A percentile compares a stretch with the other conserved stretches of the same genome.
Evolutionary conservation across 2,797 vertebrate species (phyloP).

Genomic region (Paedocypris micromegethes): DNA sequence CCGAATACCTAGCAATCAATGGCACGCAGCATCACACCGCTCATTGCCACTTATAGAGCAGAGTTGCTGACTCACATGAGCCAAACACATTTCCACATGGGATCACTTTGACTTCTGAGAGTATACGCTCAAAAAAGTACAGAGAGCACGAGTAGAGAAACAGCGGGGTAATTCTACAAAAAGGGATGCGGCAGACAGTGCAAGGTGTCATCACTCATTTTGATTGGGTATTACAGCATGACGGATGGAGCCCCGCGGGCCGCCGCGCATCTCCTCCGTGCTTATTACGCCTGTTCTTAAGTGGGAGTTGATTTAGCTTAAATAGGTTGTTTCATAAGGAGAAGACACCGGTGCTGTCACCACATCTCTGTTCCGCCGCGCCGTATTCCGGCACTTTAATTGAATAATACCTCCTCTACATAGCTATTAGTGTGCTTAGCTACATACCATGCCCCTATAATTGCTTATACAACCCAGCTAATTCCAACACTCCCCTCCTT

Average conservation of each 20-base stretch:
- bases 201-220: conserved; percentile 89
- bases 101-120: conserved; percentile 32
- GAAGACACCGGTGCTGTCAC: conserved; percentile 76
- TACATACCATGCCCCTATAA: conserved; percentile 74
- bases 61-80: conserved; percentile 29
- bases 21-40: conserved; percentile 1
- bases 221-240: conserved; percentile 88
- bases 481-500: conserved; percentile 65
- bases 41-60: conserved; percentile 14
- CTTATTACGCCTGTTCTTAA: conserved; percentile 90
- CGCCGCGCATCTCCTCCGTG: conserved; percentile 70
- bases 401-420: conserved; percentile 81
- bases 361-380: conserved; percentile 68
- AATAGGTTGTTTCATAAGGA: conserved; percentile 89
- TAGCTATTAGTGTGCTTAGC: conserved; percentile 73
- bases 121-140: conserved; percentile 15
- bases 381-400: conserved; percentile 79
- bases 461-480: conserved; percentile 70
- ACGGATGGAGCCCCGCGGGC: conserved; percentile 89
- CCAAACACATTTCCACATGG: conserved; percentile 28
- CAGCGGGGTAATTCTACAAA: conserved; percentile 54
- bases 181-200: conserved; percentile 64
- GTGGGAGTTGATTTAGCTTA: conserved; percentile 93
- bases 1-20: conserved; percentile 1
- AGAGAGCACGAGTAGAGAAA: conserved; percentile 32